phyloP scores from a whole-genome alignment of 2,888 invertebrate species.

The Caenorhabditis sp. region DNA sequence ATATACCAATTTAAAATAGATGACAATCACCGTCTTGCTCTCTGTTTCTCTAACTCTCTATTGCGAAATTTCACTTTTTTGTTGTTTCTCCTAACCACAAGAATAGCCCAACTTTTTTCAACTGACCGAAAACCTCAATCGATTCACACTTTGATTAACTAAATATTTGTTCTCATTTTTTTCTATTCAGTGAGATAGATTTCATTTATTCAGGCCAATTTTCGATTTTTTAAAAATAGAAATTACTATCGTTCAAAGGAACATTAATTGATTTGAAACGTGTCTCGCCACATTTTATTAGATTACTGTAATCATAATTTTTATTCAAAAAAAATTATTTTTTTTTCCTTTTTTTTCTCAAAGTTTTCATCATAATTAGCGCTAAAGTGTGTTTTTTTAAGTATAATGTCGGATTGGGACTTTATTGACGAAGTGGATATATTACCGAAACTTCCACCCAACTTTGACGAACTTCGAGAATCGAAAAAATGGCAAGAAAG shows the following conservation, averaged over 20 bases:
- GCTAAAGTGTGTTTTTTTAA: no score
- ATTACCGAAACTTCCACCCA: slow-evolving; percentile 88
- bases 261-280: no score
- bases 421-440: slow-evolving; percentile 91
- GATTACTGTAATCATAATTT: background rate
- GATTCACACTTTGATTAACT: slow-evolving; percentile 11
- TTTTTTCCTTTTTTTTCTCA: background rate
- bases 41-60: slow-evolving; percentile 21
- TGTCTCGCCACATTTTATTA: background rate
- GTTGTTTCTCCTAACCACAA: background rate
- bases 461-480: slow-evolving; percentile 91
- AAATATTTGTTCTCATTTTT: slow-evolving; percentile 13
- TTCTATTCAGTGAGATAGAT: background rate
- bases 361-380: no score
- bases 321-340: no score
- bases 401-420: slow-evolving; percentile 75
- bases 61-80: slow-evolving; percentile 21
- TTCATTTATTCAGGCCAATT: background rate
- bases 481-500: slow-evolving; percentile 94
- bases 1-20: slow-evolving; percentile 8
- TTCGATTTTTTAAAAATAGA: background rate
- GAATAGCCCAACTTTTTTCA: background rate
- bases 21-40: slow-evolving; percentile 3
- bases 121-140: background rate
- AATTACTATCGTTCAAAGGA: no score